A percentile compares a stretch with the other conserved stretches of the same genome.
These are phyloP conservation scores for Phasianus colchicus DNA, from an alignment of 2,113 vertebrate species.

Conservation along the genomic window DNA sequence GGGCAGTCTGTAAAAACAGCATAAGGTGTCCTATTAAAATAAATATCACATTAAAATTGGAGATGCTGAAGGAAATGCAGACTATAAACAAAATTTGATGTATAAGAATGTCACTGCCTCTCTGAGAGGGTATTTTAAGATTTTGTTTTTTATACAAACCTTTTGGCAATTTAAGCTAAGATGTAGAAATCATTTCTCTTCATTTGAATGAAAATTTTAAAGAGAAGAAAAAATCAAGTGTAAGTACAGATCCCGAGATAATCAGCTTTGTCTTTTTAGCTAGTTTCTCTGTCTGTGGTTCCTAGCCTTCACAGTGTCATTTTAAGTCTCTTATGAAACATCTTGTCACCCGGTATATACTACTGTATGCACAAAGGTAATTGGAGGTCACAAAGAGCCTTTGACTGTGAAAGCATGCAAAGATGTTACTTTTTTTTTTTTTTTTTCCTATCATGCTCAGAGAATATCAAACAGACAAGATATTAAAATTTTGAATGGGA, in stretches of 20 bases:
- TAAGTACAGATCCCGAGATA: not conserved
- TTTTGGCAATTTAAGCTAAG: not conserved
- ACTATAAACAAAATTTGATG: not conserved
- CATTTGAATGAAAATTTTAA: not conserved
- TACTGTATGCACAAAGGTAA: not conserved
- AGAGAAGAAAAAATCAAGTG: not conserved
- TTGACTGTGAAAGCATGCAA: not conserved
- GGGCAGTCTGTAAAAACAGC: not conserved
- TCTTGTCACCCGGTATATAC: slow-evolving; percentile 13
- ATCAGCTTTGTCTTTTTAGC: not conserved
- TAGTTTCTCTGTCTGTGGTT: not conserved
- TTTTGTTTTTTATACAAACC: not conserved
- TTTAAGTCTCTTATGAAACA: not conserved
- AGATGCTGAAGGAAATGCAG: not conserved
- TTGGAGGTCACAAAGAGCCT: not conserved
- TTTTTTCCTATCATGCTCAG: not conserved
- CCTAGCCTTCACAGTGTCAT: not conserved
- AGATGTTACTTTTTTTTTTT: not conserved
- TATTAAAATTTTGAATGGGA: not conserved
- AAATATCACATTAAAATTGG: not conserved
- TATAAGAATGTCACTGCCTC: not conserved
- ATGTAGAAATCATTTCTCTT: not conserved
- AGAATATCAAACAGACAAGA: not conserved
- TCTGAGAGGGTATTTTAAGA: not conserved
- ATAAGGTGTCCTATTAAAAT: not conserved